Percentiles rank a stretch among this genome's conserved stretches.
These are phyloP conservation scores for Synergus laeviventris DNA, from an alignment of 2,888 invertebrate genomes.

Conservation along the genomic window DNA sequence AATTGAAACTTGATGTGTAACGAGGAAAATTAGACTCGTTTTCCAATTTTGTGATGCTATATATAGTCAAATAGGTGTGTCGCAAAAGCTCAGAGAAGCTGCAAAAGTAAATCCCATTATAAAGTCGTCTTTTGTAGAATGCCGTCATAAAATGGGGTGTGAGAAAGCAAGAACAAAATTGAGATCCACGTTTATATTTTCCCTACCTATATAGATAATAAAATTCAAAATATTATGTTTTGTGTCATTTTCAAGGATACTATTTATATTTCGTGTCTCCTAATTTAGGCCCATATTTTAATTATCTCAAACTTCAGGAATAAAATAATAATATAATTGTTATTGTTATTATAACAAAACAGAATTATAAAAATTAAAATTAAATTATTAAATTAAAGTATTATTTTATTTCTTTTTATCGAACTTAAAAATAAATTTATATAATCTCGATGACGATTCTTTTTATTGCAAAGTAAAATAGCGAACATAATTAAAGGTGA, in stretches of 20 bases:
- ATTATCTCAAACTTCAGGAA: not conserved
- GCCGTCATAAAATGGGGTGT: constrained; percentile 49
- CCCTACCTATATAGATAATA: not conserved
- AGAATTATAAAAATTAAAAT: too few species aligned
- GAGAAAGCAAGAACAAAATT: constrained; percentile 49
- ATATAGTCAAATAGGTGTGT: constrained; percentile 54
- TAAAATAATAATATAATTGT: too few species aligned
- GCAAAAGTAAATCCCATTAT: constrained; percentile 70
- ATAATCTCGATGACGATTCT: constrained; percentile 3
- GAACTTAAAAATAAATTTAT: not conserved
- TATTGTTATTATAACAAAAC: not conserved
- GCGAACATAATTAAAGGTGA: constrained; percentile 12
- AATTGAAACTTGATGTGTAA: constrained; percentile 64
- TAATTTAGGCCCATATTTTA: not conserved
- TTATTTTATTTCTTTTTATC: not conserved
- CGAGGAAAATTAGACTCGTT: constrained; percentile 54
- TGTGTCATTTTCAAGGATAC: not conserved
- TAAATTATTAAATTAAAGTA: not conserved
- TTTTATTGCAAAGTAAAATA: constrained; percentile 29
- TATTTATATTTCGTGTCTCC: not conserved
- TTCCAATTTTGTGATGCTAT: constrained; percentile 60
- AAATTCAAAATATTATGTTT: not conserved
- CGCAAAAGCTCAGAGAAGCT: constrained; percentile 59
- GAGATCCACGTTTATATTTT: constrained; percentile 33
- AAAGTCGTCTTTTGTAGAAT: constrained; percentile 63